Evolutionary conservation across 1,140 invertebrate genomes (phyloP).

Genomic region (Hyphantria cunea): DNA sequence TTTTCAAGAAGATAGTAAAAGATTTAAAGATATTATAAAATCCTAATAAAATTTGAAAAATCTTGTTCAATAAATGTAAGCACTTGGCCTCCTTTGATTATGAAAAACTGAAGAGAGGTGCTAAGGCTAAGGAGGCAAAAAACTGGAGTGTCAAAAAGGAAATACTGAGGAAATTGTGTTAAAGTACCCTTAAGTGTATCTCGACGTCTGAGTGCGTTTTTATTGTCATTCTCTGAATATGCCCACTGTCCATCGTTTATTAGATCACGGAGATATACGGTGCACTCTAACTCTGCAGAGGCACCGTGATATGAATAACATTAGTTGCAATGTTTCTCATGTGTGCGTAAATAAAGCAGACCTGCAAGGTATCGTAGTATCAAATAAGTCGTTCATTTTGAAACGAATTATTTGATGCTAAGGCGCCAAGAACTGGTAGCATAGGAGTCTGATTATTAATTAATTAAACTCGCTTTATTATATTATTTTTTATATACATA

Average conservation of each 20-base stretch:
- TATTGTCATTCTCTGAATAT: slow-evolving; percentile 48
- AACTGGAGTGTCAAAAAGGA: slow-evolving; percentile 52
- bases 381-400: no score
- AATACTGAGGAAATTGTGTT: slow-evolving; percentile 53
- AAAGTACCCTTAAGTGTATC: slow-evolving; percentile 57
- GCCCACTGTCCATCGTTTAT: slow-evolving; percentile 31
- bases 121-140: slow-evolving; percentile 52
- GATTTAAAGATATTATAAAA: not conserved
- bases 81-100: slow-evolving; percentile 62
- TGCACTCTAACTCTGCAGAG: slow-evolving; percentile 15
- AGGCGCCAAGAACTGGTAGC: no score
- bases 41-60: slow-evolving; percentile 23
- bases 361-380: no score
- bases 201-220: slow-evolving; percentile 52
- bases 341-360: not conserved
- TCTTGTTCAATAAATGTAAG: slow-evolving; percentile 53
- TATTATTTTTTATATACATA: no score
- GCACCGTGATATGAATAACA: slow-evolving; percentile 5
- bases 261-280: slow-evolving; percentile 30
- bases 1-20: no score
- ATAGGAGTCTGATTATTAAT: no score
- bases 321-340: not conserved
- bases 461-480: no score
- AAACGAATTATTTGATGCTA: no score
- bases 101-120: slow-evolving; percentile 63